These are phyloP conservation scores for Pangasianodon hypophthalmus DNA, from an alignment of 2,113 vertebrate genomes.

Conservation along the genomic window DNA sequence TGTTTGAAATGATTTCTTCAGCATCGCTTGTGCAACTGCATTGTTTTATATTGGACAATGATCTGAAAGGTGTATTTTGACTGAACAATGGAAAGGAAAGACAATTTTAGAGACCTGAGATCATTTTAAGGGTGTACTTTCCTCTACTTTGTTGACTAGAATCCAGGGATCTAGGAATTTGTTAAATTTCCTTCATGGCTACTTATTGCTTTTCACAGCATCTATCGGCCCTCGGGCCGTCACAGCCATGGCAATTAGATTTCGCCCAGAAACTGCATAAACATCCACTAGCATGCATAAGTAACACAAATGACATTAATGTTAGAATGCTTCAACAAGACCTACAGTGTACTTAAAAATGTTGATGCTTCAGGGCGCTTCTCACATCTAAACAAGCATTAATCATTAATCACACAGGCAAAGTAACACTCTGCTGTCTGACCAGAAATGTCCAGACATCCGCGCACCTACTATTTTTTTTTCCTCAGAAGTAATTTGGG, in stretches of 20 bases:
- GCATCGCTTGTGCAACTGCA: background rate
- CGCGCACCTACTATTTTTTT: background rate
- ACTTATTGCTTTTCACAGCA: background rate
- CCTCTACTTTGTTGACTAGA: background rate
- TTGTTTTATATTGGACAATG: background rate
- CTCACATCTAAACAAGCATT: background rate
- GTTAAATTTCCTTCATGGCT: background rate
- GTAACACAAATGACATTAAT: conserved; percentile 10
- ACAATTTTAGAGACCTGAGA: background rate
- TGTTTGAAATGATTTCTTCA: background rate
- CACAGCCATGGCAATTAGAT: conserved; percentile 5
- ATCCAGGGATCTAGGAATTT: background rate
- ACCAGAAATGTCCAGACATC: background rate
- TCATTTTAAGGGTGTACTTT: background rate
- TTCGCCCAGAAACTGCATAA: conserved; percentile 3
- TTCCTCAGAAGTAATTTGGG: background rate
- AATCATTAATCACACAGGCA: background rate
- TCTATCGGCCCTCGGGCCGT: background rate
- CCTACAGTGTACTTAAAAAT: background rate
- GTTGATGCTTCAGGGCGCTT: background rate
- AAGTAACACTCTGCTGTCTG: background rate
- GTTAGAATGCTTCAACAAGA: background rate
- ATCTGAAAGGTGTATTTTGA: background rate
- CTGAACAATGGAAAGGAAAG: background rate
- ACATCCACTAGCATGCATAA: background rate